A percentile compares a stretch with the other conserved stretches of the same genome.
Evolutionary conservation across 2,113 vertebrate species (phyloP).

Genomic region (Poicephalus meyeri): DNA sequence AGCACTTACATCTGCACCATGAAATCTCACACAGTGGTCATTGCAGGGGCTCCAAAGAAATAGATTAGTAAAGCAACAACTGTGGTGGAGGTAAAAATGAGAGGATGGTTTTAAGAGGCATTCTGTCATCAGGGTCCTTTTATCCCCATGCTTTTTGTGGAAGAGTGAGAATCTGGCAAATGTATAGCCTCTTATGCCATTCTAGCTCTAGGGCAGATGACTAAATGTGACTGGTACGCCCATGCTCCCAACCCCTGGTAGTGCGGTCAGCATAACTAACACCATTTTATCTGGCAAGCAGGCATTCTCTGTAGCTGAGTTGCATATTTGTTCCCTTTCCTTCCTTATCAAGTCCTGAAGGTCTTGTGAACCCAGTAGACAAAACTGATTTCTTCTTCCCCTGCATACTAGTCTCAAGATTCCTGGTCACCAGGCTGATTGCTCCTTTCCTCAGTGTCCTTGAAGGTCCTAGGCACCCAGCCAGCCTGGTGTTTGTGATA

Average conservation of each 20-base stretch:
- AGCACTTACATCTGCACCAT: not conserved
- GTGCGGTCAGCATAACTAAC: not conserved
- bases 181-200: rapidly evolving
- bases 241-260: not conserved
- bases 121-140: not conserved
- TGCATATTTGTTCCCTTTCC: not conserved
- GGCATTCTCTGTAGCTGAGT: not conserved
- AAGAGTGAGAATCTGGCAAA: not conserved
- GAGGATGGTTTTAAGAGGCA: not conserved
- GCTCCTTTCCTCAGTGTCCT: rapidly evolving
- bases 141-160: not conserved
- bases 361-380: not conserved
- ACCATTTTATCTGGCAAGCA: not conserved
- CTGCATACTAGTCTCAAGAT: not conserved
- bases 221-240: not conserved
- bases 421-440: not conserved
- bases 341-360: not conserved
- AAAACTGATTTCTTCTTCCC: not conserved
- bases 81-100: not conserved
- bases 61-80: not conserved
- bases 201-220: not conserved
- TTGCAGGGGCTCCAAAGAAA: not conserved
- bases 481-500: rapidly evolving
- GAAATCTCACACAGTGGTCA: not conserved
- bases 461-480: not conserved